phyloP scores from a whole-genome alignment of 2,797 vertebrate species.

The Smutsia gigantea region DNA sequence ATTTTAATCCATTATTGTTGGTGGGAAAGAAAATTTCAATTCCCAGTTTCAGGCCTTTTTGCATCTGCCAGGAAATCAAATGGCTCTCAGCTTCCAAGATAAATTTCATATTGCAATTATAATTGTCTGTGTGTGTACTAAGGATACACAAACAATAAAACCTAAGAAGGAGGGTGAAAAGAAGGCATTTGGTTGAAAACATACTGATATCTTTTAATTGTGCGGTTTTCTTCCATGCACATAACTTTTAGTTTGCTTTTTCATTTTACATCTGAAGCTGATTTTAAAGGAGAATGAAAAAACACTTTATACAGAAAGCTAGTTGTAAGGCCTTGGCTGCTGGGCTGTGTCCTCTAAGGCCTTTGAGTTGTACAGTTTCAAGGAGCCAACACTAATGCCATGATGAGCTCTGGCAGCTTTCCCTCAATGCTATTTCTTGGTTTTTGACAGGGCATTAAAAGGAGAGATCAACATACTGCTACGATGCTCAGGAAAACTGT shows the following conservation, averaged over 20 bases:
- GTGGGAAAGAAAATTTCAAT: not conserved
- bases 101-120: constrained; percentile 46
- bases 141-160: constrained; percentile 54
- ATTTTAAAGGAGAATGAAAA: constrained; percentile 47
- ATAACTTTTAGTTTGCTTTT: constrained; percentile 41
- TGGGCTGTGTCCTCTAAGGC: not conserved
- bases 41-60: constrained; percentile 26
- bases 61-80: constrained; percentile 64
- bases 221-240: not conserved
- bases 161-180: constrained; percentile 21
- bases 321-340: not conserved
- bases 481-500: not conserved
- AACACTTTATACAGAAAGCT: not conserved
- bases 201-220: constrained; percentile 1
- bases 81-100: constrained; percentile 19
- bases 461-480: not conserved
- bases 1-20: constrained; percentile 48
- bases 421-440: not conserved
- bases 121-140: not conserved
- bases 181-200: constrained; percentile 40
- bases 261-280: constrained; percentile 33
- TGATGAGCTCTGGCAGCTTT: not conserved
- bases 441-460: not conserved
- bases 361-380: not conserved
- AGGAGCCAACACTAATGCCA: not conserved